Evolutionary conservation across 2,888 invertebrate genomes (phyloP), one percentile per base, ranked within the genome.

Genomic region (Andrena trimmerana): DNA sequence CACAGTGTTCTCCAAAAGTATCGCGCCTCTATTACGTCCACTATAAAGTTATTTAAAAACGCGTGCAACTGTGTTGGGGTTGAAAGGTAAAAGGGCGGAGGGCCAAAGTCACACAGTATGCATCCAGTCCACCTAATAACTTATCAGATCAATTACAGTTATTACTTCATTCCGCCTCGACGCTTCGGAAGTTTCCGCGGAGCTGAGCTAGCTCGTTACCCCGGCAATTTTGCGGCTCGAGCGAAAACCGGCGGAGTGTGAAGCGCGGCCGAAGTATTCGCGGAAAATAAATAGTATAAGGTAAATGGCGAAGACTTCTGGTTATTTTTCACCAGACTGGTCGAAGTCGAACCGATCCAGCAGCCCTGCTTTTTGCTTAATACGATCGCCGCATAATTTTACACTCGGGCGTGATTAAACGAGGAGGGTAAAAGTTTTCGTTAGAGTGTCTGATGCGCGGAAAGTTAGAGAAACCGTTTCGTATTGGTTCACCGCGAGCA

Each of bases 61-160:
- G 42, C 27, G 20, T 13, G 33, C 16, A 36, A 42, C 36, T 60
- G 36, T 24, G 29, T 20, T 7, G 6, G 10, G 24, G 8, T 29
- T 31, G 1, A n/a, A 31, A 31, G 10, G 36, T 8, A 33, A 77
- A 76, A 31, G 50, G 50, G 13, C 42, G 7, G 65, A 0, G 16
- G n/a, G 60, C 2, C 67, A 48, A 50, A 20, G 57, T 33, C 57
- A 29, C 27, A 78, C 85, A 71, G 79, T 59, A 72, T 68, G 73
- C 73, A 73, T 62, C 29, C 78, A 57, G 72, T 68, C 57, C 31
- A 65, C 66, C 81, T 90, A 91, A 92, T 92, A 92, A 92, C 90
- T 92, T 92, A 92, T 92, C 92, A 90, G 92, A 93, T 93, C 92
- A 93, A 93, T 93, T 93, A 92, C 89, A 91, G 92, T 92, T 92